Base-by-base conservation (phyloP, 2,888 invertebrate species). In the Caradrina clavipalpis region DNA sequence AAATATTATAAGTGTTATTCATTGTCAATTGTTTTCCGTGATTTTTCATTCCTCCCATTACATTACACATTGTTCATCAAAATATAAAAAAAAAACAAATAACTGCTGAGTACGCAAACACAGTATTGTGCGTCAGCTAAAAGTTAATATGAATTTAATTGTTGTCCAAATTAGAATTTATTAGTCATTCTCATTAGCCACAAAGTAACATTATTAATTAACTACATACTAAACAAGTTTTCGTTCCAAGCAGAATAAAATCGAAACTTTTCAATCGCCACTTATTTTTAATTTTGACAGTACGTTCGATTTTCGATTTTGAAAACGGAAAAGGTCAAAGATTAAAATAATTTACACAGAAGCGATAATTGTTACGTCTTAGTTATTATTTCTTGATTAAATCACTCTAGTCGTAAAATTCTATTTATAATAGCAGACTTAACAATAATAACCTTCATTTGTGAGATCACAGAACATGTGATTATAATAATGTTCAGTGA, bases 1-100 rank as follows among this genome's bases (percentile, higher is more conserved):
- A 56, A 63, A 39, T 39, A 78, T 61, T 78, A 78, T 76, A 80
- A 78, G 76, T 76, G 76, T 78, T 78, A 74, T 69, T 49, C 35
- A 69, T 65, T 79, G 21, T 50, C 31, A 11, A n/a, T 76, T 45
- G 69, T 78, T 57, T 66, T 51, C 6, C 13, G 42, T 74, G 8
- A 45, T 51, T 47, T 62, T 55, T 79, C 53, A 59, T 69, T 60
- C 62, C 76, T 47, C 6, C 6, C 55, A 19, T 8, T 57, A 31
- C 51, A 19, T 8, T 56, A 31, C 22, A 11, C 45, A 56, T 49
- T 39, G 21, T 35, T 53, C 11, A 22, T 17, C 1, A 17, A 35
- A 39, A 54, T 45, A 45, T 11, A 15, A 17, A 39, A 39, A 39
- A 13, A 39, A 39, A n/a, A n/a, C n/a, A n/a, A n/a, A 35, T 1